A percentile compares a stretch with the other conserved stretches of the same genome.
These are phyloP conservation scores for Drosophila kambysellisi DNA, from an alignment of 2,888 invertebrate genomes.

Conservation along the genomic window DNA sequence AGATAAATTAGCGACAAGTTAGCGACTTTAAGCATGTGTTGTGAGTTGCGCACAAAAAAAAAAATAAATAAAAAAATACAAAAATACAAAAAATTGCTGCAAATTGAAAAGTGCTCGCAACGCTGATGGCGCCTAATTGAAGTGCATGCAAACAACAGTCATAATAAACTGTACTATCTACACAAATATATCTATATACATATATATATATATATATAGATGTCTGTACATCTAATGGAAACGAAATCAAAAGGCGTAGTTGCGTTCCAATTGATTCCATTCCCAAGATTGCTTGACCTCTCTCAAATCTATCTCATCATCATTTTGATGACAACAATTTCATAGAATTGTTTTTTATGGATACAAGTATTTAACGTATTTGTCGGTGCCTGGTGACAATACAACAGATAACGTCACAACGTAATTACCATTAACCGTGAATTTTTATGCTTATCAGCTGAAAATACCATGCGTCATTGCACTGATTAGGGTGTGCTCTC, in stretches of 20 bases:
- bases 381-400: slow-evolving; percentile 60
- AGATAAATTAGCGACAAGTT: slow-evolving; percentile 68
- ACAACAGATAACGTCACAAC: slow-evolving; percentile 59
- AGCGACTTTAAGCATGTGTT: slow-evolving; percentile 42
- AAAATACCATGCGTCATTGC: slow-evolving; percentile 56
- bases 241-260: slow-evolving; percentile 66
- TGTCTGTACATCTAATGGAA: slow-evolving; percentile 38
- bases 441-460: slow-evolving; percentile 52
- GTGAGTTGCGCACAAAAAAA: slow-evolving; percentile 30
- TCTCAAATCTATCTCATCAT: slow-evolving; percentile 35
- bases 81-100: slow-evolving; percentile 14
- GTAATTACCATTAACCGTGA: slow-evolving; percentile 68
- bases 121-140: slow-evolving; percentile 68
- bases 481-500: slow-evolving; percentile 28
- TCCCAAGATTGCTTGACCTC: slow-evolving; percentile 54
- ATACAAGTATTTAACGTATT: slow-evolving; percentile 5
- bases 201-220: not conserved
- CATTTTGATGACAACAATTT: slow-evolving; percentile 13
- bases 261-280: slow-evolving; percentile 62
- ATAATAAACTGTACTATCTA: slow-evolving; percentile 8
- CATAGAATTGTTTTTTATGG: not conserved
- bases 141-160: slow-evolving; percentile 68
- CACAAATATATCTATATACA: not conserved
- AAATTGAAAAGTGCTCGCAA: slow-evolving; percentile 71
- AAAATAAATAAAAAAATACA: slow-evolving; percentile 9